Percentiles rank a stretch among this genome's conserved stretches.
phyloP scores from a whole-genome alignment of 1,140 invertebrate genomes.

The Drosophila suzukii region DNA sequence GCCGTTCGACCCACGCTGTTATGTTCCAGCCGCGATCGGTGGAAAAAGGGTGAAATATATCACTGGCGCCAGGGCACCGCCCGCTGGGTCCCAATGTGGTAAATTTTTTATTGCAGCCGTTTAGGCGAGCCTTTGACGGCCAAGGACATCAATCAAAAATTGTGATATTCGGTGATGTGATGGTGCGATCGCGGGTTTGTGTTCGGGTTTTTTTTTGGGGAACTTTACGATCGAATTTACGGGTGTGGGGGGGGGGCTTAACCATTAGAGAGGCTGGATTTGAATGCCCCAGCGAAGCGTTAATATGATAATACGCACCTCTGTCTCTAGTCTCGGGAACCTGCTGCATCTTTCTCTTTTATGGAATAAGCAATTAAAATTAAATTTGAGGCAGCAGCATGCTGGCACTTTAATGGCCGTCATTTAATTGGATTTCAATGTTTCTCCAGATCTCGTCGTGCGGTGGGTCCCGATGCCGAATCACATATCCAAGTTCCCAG shows the following conservation, averaged over 20 bases:
- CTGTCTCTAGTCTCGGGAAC: constrained; percentile 34
- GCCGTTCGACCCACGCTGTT: constrained; percentile 58
- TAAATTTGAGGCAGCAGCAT: constrained; percentile 67
- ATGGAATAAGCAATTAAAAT: constrained; percentile 81
- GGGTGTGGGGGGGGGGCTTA: not conserved
- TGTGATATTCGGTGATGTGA: constrained; percentile 24
- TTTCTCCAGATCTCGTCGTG: constrained; percentile 48
- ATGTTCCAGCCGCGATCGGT: constrained; percentile 18
- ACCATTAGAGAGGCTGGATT: constrained; percentile 31
- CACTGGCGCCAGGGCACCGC: constrained; percentile 77
- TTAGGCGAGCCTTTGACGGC: constrained; percentile 76
- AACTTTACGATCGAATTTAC: constrained; percentile 12
- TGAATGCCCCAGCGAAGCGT: constrained; percentile 51
- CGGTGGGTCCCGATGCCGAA: constrained; percentile 51
- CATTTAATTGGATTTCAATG: constrained; percentile 82
- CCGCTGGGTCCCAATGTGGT: constrained; percentile 74
- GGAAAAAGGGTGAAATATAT: constrained; percentile 80
- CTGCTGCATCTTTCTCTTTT: constrained; percentile 58
- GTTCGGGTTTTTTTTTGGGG: not conserved
- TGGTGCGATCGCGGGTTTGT: constrained; percentile 4
- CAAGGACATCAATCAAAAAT: constrained; percentile 79
- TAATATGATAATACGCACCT: constrained; percentile 81
- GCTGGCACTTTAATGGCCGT: constrained; percentile 69
- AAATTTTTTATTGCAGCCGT: constrained; percentile 82
- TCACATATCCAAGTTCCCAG: constrained; percentile 10